Evolutionary conservation across 2,797 vertebrate species (phyloP), one percentile per base, ranked within the genome.

Genomic region (Lateolabrax maculatus): DNA sequence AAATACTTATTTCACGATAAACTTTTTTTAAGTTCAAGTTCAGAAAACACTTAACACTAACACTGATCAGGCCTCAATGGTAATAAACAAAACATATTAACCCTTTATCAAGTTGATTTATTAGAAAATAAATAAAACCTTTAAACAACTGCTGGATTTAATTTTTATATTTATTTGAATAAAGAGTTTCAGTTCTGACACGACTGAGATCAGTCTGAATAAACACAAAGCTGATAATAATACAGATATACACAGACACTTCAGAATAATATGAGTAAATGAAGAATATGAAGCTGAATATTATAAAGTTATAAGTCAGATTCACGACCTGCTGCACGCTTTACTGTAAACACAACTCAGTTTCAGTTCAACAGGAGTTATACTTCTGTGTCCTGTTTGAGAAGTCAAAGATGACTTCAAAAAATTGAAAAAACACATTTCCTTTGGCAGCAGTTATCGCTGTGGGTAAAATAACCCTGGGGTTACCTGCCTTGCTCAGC

Each of bases 241-340:
- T 8, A 23, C 72, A 73, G 19, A 77, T 73, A 83, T 58, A 88
- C 64, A 70, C 27, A 80, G 8, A 80, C 44, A 58, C 7, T 52
- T 34, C 15, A 57, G 34, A 34, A 21, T 67, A 55, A 63, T 48
- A 43, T 1, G 37, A 36, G 41, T 75, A 76, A 9, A 72, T 67
- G 18, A 57, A 37, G 9, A 44, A 23, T 44, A 75, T 29, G 19
- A 52, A 63, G 19, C 25, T 46, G 44, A 31, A 60, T 31, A 60
- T 64, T 27, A 29, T 58, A 43, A 62, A 43, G 39, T 21, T 25
- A 34, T 69, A 27, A 41, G 73, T 76, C 52, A 31, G 51, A 77
- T 34, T 43, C 39, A 70, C 51, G 34, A 77, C 65, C 79, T 55
- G 61, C 73, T 77, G 69, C 25, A 44, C 12, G 23, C 0, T 37